Percentiles rank a stretch among this genome's conserved stretches.
phyloP scores from a whole-genome alignment of 1,140 invertebrate species.

The Hirudo medicinalis region DNA sequence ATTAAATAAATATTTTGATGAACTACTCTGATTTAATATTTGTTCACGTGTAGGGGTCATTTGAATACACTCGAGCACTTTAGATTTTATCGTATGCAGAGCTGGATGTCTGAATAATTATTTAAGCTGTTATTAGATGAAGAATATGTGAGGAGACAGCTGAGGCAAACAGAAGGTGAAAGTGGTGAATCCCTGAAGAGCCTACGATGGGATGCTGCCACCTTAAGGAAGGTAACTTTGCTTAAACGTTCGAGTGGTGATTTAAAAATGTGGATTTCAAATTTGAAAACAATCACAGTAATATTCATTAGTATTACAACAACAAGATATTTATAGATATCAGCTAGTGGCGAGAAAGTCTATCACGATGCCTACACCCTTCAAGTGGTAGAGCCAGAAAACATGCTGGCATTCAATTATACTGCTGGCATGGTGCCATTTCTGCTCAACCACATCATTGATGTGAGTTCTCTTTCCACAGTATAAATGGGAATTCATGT shows the following conservation, averaged over 20 bases:
- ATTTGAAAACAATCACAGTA: too few relatives aligned
- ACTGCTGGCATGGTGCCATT: conserved; percentile 26
- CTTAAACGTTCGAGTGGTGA: too few relatives aligned
- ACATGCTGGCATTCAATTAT: conserved; percentile 23
- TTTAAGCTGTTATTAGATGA: conserved; percentile 30
- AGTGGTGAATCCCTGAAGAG: conserved; percentile 35
- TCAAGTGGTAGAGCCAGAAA: conserved; percentile 17
- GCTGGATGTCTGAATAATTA: background rate
- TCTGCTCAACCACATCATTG: conserved; percentile 22
- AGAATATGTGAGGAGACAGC: conserved; percentile 36
- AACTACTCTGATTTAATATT: background rate
- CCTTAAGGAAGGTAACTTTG: conserved; percentile 19
- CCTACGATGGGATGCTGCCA: conserved; percentile 20
- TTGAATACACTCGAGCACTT: background rate
- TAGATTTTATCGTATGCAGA: background rate
- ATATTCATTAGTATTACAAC: too few relatives aligned
- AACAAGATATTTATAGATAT: conserved; percentile 26
- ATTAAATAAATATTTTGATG: background rate
- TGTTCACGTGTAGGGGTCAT: background rate
- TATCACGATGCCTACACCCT: conserved; percentile 25
- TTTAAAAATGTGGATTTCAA: too few relatives aligned
- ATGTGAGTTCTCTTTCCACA: conserved; percentile 20
- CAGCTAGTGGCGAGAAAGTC: conserved; percentile 25
- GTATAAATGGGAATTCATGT: too few relatives aligned
- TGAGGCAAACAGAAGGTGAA: conserved; percentile 24